Conservation (phyloP, 2,797 vertebrate genomes). For the Fringilla coelebs region DNA sequence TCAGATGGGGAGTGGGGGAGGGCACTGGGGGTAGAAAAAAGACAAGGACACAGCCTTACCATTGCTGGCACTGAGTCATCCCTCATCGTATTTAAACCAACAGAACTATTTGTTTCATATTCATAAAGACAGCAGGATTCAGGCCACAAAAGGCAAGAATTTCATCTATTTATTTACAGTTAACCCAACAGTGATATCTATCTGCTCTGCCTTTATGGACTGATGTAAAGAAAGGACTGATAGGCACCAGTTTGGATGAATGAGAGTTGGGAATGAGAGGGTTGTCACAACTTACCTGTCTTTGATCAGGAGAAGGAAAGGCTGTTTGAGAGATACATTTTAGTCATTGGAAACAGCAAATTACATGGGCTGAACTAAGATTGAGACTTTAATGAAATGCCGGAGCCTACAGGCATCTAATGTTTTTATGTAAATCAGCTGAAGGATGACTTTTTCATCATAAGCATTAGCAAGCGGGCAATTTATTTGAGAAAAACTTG, state of each 20-base stretch:
- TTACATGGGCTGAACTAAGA: not conserved
- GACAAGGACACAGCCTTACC: not conserved
- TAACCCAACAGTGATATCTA: not conserved
- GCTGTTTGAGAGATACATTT: not conserved
- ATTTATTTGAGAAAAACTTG: slow-evolving; percentile 16
- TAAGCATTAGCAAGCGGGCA: slow-evolving; percentile 5
- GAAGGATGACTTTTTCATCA: slow-evolving; percentile 1
- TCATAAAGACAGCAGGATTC: not conserved
- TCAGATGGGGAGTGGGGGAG: not conserved
- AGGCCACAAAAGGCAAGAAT: not conserved
- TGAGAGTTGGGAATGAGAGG: not conserved
- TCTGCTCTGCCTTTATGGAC: not conserved
- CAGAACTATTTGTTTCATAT: not conserved
- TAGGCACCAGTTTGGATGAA: not conserved
- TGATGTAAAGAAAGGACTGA: not conserved
- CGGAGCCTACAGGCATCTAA: not conserved
- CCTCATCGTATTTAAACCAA: not conserved
- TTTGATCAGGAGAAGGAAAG: not conserved
- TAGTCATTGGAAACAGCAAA: not conserved
- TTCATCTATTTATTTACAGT: not conserved
- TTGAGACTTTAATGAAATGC: not conserved
- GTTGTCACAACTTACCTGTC: not conserved
- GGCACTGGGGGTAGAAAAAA: not conserved
- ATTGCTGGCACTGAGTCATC: not conserved
- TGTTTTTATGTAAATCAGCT: slow-evolving; percentile 35